A percentile compares a stretch with the other conserved stretches of the same genome.
Evolutionary conservation across 1,140 invertebrate species (phyloP).

Genomic region (Aradophagus sp.): DNA sequence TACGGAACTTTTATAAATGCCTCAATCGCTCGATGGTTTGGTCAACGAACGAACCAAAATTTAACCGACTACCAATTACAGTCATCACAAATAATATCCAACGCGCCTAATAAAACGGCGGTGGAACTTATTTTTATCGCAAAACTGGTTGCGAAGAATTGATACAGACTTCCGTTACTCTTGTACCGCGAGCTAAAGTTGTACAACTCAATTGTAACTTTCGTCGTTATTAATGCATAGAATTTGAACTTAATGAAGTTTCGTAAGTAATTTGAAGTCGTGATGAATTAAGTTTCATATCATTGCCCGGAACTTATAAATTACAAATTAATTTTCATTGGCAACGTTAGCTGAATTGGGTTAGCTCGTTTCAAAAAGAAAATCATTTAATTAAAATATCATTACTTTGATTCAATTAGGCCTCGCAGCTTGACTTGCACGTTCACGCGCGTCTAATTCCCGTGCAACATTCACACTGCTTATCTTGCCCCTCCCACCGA

Average conservation of each 20-base stretch:
- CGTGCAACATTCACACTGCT: too few species aligned
- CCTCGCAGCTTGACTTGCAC: neutral
- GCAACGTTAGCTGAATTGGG: conserved; percentile 36
- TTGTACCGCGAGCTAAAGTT: conserved; percentile 50
- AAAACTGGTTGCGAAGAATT: conserved; percentile 49
- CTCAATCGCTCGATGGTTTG: too few species aligned
- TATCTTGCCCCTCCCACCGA: too few species aligned
- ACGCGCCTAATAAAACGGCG: too few species aligned
- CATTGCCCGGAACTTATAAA: conserved; percentile 52
- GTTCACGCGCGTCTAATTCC: too few species aligned
- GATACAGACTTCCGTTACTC: conserved; percentile 50
- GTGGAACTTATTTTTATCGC: conserved; percentile 30
- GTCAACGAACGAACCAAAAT: too few species aligned
- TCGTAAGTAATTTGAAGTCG: conserved; percentile 57
- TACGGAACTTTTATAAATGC: too few species aligned
- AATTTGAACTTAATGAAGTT: conserved; percentile 60
- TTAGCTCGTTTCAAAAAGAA: conserved; percentile 16
- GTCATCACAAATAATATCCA: too few species aligned
- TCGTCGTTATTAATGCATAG: conserved; percentile 58
- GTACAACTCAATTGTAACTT: conserved; percentile 58
- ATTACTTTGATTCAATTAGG: conserved; percentile 23
- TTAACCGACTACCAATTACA: too few species aligned
- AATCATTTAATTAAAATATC: conserved; percentile 30
- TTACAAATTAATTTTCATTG: conserved; percentile 57
- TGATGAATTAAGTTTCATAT: conserved; percentile 60